Base-by-base conservation (phyloP, 2,797 vertebrate genomes). In the Saguinus oedipus region DNA sequence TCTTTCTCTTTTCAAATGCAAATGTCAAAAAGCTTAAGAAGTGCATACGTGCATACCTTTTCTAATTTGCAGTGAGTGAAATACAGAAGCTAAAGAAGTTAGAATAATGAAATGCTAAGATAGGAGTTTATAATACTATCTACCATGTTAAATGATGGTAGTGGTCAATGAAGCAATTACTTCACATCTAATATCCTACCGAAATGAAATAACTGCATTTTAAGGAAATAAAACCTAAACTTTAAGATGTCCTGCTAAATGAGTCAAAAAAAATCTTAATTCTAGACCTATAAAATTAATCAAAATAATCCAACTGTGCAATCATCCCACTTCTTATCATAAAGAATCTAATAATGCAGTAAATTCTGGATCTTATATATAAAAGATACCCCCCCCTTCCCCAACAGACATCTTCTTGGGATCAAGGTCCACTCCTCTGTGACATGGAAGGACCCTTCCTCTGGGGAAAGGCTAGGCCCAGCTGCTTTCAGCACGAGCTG, bases 261-360 rank as follows among this genome's bases (percentile, higher is more conserved):
- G 95, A 92, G 80, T 98, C 81, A 98, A 97, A 98, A 64, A 64
- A 97, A 98, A 53, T 19, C 13, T 94, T 96, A 95, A 59, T 88
- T 93, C 74, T 94, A 90, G 93, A 96, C 75, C 86, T 87, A 96
- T 59, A 94, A 94, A 95, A 97, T 97, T 96, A 96, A 96, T 97
- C 95, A 95, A 97, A 97, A 96, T 85, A 97, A 96, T 64, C 68
- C 83, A 68, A 61, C 85, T 95, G 94, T 96, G 82, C 68, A 94
- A 83, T 78, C 59, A 93, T 44, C 68, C 81, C 20, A 33, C 30
- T 72, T 97, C 85, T 82, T 95, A 79, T 53, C n/a, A 55, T 48
- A 74, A 68, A 96, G 72, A 75, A 92, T 88, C 88, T 80, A 94
- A 10, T 74, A 97, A 83, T 5, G 59, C 26, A 79, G 15, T 78